A percentile compares a stretch with the other conserved stretches of the same genome.
Evolutionary conservation across 2,888 invertebrate species (phyloP).

Genomic region (Molorchus minor): DNA sequence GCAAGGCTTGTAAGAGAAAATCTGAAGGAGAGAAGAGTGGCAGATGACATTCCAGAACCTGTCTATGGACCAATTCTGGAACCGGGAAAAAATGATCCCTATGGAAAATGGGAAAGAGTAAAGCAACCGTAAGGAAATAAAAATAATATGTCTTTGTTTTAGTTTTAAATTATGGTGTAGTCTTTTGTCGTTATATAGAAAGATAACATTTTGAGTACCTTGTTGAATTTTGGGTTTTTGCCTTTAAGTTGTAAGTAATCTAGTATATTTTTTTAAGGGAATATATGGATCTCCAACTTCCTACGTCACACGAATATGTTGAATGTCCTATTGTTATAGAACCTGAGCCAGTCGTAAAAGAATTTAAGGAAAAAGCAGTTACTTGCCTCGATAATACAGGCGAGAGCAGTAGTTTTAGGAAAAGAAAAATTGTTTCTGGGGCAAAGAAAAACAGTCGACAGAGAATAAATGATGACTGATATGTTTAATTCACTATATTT

Average conservation of each 20-base stretch:
- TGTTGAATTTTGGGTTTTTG: too few species aligned
- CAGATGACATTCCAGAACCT: conserved; percentile 54
- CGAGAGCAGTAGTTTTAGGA: conserved; percentile 69
- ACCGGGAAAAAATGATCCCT: conserved; percentile 71
- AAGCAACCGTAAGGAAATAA: conserved; percentile 69
- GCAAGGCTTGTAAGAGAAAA: conserved; percentile 64
- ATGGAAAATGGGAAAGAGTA: conserved; percentile 80
- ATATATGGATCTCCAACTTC: conserved; percentile 75
- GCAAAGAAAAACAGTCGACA: conserved; percentile 71
- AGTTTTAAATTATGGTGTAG: too few species aligned
- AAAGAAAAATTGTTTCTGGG: conserved; percentile 69
- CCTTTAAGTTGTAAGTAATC: too few species aligned
- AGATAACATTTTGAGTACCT: too few species aligned
- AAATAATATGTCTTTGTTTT: too few species aligned
- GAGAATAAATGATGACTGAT: conserved; percentile 72
- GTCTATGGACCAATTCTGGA: conserved; percentile 67
- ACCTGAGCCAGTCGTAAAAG: conserved; percentile 63
- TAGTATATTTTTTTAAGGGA: conserved; percentile 42
- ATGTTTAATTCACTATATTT: too few species aligned
- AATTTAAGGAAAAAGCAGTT: conserved; percentile 72
- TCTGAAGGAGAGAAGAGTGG: conserved; percentile 59
- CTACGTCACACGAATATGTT: conserved; percentile 61
- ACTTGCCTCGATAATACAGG: conserved; percentile 66
- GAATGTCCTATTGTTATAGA: conserved; percentile 55
- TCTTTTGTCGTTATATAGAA: too few species aligned